Evolutionary conservation across 2,113 vertebrate genomes (phyloP), one percentile per base, ranked within the genome.

Genomic region (Hemichromis elongatus): DNA sequence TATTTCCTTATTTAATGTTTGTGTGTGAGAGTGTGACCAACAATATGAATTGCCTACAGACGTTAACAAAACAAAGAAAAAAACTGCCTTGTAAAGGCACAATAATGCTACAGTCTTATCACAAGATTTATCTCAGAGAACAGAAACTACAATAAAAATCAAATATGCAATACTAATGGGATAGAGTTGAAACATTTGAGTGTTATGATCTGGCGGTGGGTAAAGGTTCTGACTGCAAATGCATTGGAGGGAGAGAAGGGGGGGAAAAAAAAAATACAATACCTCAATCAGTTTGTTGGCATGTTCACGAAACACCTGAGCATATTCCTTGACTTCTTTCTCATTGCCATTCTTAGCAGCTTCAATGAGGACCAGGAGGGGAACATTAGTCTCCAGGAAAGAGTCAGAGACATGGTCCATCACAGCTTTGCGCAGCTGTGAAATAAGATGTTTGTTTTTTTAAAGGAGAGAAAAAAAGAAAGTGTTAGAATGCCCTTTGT

Each of bases 351-450:
- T 99, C 95, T 99, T 99, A 85, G 99, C 99, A 79, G 99, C 99
- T 96, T 99, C 99, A 92, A 99, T 99, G 93, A 99, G 96, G 80
- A 99, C 99, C 94, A 99, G 92, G 89, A 99, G 97, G 1, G 99
- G 99, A 85, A 99, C 99, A 42, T 99, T 99, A 96, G 99, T 99
- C 96, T 99, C 99, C 97, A 99, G 96, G 95, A 99, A 99, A 14
- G 98, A 99, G 96, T 99, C 99, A 14, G 99, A 99, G 86, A 99
- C 98, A 7, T 99, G 99, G 96, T 99, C 99, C 99, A 99, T 99
- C 93, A 99, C 99, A 80, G 99, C 99, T 97, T 99, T 99, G 92
- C 99, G 97, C 90, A 99, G 96, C 99, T 99, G 89, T 85, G 45
- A 75, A 93, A 89, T 21, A 86, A 78, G 14, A 91, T 19, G 19